Conservation (phyloP, 1,140 invertebrate species). For the Coenobita brevimanus region DNA sequence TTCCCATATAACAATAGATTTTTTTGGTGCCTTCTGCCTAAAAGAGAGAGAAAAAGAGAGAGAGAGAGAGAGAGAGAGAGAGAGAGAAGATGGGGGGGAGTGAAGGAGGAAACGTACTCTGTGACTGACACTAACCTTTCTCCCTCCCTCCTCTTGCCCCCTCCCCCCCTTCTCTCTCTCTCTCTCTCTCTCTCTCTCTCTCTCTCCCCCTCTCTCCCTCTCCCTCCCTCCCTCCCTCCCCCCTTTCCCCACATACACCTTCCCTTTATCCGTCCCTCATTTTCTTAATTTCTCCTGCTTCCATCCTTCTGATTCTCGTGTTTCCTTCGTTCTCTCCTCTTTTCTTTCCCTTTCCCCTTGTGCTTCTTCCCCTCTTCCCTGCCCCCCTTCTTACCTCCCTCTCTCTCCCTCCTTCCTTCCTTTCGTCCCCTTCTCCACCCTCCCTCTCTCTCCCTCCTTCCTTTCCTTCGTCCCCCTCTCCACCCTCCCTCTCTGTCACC, state of each 20-base stretch:
- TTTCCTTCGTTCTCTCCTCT: background rate
- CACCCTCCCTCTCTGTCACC: too few relatives aligned
- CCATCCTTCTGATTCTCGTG: background rate
- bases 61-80: constrained; percentile 5
- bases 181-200: background rate
- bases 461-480: background rate
- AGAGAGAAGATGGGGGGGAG: background rate
- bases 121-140: too few relatives aligned
- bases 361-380: background rate
- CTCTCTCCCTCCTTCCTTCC: background rate
- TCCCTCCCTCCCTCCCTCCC: constrained; percentile 1
- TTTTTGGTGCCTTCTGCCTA: background rate
- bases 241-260: background rate
- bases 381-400: background rate
- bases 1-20: too few relatives aligned
- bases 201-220: background rate
- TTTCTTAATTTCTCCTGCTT: background rate
- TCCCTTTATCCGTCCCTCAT: background rate
- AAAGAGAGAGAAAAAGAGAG: background rate
- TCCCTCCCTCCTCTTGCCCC: background rate
- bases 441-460: background rate
- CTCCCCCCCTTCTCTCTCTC: background rate
- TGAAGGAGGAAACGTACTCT: too few relatives aligned
- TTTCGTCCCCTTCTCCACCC: background rate
- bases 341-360: background rate